Conservation (phyloP, 1,140 invertebrate genomes). For the Trissolcus basalis region DNA sequence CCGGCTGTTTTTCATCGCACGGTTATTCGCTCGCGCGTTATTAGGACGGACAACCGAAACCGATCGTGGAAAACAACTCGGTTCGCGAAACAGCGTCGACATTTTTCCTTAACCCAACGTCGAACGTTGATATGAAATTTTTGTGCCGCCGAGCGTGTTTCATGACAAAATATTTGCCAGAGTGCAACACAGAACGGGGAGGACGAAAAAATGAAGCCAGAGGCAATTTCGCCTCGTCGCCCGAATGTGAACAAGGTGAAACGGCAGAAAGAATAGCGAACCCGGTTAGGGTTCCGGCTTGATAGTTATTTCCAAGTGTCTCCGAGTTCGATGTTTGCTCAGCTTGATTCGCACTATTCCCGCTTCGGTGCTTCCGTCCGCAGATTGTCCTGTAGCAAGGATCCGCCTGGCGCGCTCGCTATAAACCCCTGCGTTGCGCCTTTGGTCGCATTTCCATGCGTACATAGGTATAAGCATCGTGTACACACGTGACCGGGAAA, state of each 20-base stretch:
- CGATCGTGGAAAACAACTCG: too few relatives aligned
- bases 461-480: constrained; percentile 48
- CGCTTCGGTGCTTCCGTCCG: constrained; percentile 21
- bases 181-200: constrained; percentile 8
- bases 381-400: constrained; percentile 47
- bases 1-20: constrained; percentile 34
- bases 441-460: constrained; percentile 39
- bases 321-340: constrained; percentile 75
- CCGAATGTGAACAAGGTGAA: constrained; percentile 51
- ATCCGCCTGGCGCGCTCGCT: constrained; percentile 42
- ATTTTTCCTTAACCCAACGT: too few relatives aligned
- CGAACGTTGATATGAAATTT: constrained; percentile 20
- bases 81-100: too few relatives aligned
- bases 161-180: constrained; percentile 28
- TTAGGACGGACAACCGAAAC: too few relatives aligned
- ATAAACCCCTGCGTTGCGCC: constrained; percentile 56
- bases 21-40: too few relatives aligned
- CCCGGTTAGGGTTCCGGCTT: constrained; percentile 28
- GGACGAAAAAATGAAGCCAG: constrained; percentile 1
- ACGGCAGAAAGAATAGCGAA: constrained; percentile 47
- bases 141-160: not conserved
- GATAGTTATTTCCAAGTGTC: constrained; percentile 66
- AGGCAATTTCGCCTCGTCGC: constrained; percentile 4
- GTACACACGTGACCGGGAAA: constrained; percentile 54
- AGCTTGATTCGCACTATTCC: constrained; percentile 74